These are phyloP conservation scores for Tiliacea citrago DNA, from an alignment of 2,888 invertebrate genomes.

Conservation along the genomic window DNA sequence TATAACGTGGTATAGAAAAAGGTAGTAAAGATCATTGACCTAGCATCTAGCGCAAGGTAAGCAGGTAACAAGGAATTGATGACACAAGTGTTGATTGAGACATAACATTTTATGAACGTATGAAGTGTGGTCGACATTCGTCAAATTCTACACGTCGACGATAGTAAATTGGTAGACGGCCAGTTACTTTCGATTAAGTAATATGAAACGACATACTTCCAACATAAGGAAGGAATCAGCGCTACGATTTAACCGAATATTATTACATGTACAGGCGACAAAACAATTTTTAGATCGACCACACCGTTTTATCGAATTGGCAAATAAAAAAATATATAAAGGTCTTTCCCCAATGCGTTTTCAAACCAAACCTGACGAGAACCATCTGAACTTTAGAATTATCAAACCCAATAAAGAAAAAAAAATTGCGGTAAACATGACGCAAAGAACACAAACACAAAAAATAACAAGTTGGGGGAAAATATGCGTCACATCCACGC, in stretches of 20 bases:
- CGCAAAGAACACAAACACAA: too few species aligned
- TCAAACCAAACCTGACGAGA: background rate
- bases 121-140: constrained; percentile 22
- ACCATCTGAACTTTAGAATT: background rate
- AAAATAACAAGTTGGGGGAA: too few species aligned
- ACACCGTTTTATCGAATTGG: background rate
- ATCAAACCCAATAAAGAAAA: background rate
- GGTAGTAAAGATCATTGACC: constrained; percentile 57
- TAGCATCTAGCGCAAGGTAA: constrained; percentile 59
- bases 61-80: constrained; percentile 60
- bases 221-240: background rate
- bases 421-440: too few species aligned
- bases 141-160: constrained; percentile 33
- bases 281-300: background rate
- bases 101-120: constrained; percentile 41
- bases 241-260: background rate
- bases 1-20: constrained; percentile 27
- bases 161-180: constrained; percentile 6
- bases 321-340: background rate
- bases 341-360: background rate
- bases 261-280: too few species aligned
- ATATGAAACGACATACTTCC: constrained; percentile 2
- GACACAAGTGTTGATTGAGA: constrained; percentile 54
- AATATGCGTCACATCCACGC: too few species aligned
- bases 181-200: constrained; percentile 32